Evolutionary conservation across 1,140 invertebrate species (phyloP), one percentile per base, ranked within the genome.

Genomic region (Lucilia cuprina): DNA sequence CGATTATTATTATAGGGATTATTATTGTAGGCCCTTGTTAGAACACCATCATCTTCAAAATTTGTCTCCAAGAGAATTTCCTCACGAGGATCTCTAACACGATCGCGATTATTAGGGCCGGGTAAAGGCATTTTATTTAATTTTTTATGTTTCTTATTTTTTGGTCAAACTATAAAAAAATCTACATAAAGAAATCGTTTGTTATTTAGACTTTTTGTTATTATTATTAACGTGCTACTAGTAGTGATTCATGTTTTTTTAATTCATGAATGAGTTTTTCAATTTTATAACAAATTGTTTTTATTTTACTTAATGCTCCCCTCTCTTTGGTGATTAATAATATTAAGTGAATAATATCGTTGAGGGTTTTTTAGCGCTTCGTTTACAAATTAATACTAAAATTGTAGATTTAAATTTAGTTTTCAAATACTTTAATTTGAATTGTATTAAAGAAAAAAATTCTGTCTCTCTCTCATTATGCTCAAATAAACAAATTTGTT

Each of bases 51-150:
- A 49, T 91, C 90, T 86, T 91, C 90, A 47, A 91, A 91, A 84
- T 91, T 91, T 49, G 90, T 91, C 86, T 91, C 90, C 70, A 91
- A 87, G 21, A 91, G 84, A 41, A 91, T 91, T 77, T 90, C 89
- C 85, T 91, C 90, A 55, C 90, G 89, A 12, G 88, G 90, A 88
- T 91, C 90, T 30, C 87, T 86, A 50, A 90, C 84, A 19, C 89
- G 88, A 86, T 91, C 90, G 8, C 89, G 89, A 85, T 89, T 88
- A 50, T 84, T 85, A 9, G 49, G 50, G 17, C 41, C 49, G 10
- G 84, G 14, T 17, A 80, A 83, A 77, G 70, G 47, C 84, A 84
- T 84, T 50, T 70, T 65, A 1, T 50, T 13, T 47, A n/a, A 49
- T 35, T 14, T 34, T 84, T 34, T 55, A 50, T 83, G 21, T 83